Evolutionary conservation across 2,888 invertebrate genomes (phyloP), one percentile per base, ranked within the genome.

Genomic region (Lochmaea capreae): DNA sequence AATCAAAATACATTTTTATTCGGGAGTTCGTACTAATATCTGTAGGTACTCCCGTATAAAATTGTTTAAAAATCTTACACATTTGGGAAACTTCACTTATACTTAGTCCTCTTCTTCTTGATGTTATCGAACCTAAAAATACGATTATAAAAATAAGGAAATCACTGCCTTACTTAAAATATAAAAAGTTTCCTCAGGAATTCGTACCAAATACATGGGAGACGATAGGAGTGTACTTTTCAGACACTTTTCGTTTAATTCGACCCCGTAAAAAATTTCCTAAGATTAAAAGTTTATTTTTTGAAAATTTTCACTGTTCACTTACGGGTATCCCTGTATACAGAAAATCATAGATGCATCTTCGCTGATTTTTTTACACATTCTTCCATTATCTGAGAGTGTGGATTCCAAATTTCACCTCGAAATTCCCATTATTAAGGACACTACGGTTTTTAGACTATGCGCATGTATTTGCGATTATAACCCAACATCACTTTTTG

Each of bases 31-130:
- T 6, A 49, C 14, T 49, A 49, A n/a, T 39, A 46, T 49, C 49
- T 54, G 52, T n/a, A n/a, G n/a, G n/a, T 18, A 69, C 54, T 22
- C 54, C 62, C 18, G 62, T 11, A 33, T 33, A 71, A 67, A 67
- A 65, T 67, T 58, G 3, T 71, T 14, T 59, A 42, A 63, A 62
- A 39, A 46, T 80, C 93, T 93, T 93, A 93, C 93, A 90, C 90
- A 91, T 91, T 87, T 93, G 92, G 83, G 92, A 92, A 83, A 92
- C 92, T 87, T 93, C 92, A 78, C 92, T 91, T 84, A 93, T 90
- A 89, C 92, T 93, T 83, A 91, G 86, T 86, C 90, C 89, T 84
- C 91, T 88, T 79, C 89, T 89, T 82, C 90, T 88, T 78, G 90
- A 86, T 87, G 90, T 88, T 84, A 72, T 72, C 22, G 65, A 39